Evolutionary conservation across 1,140 invertebrate genomes (phyloP).

Genomic region (Rhyacophila brunnea): DNA sequence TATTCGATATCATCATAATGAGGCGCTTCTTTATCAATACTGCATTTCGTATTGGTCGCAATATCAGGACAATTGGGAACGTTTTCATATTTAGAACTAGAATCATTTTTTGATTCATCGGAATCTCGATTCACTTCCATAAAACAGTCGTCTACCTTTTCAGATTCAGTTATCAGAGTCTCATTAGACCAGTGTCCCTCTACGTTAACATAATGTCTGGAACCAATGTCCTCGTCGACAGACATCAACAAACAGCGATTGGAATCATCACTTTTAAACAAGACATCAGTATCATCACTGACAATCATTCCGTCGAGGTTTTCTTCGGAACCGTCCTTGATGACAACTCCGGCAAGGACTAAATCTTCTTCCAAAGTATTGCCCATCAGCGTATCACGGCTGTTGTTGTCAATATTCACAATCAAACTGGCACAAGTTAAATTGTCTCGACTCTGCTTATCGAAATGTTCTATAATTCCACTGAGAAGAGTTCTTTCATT

Average conservation of each 20-base stretch:
- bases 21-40: not conserved
- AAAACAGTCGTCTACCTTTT: not conserved
- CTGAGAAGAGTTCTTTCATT: too few species aligned
- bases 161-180: not conserved
- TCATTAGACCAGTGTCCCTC: too few species aligned
- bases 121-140: not conserved
- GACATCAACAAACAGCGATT: not conserved
- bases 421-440: too few species aligned
- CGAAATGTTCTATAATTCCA: not conserved
- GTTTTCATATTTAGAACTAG: not conserved
- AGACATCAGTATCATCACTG: too few species aligned
- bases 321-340: conserved; percentile 21
- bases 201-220: too few species aligned
- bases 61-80: too few species aligned
- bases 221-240: not conserved
- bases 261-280: too few species aligned
- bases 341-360: conserved; percentile 20
- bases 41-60: not conserved
- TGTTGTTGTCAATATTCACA: not conserved
- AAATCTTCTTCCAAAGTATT: not conserved
- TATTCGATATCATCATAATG: conserved; percentile 18
- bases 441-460: not conserved
- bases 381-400: not conserved
- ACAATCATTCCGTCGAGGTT: conserved; percentile 20
- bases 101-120: too few species aligned